phyloP scores from a whole-genome alignment of 2,797 vertebrate species.

The Hipposideros larvatus region DNA sequence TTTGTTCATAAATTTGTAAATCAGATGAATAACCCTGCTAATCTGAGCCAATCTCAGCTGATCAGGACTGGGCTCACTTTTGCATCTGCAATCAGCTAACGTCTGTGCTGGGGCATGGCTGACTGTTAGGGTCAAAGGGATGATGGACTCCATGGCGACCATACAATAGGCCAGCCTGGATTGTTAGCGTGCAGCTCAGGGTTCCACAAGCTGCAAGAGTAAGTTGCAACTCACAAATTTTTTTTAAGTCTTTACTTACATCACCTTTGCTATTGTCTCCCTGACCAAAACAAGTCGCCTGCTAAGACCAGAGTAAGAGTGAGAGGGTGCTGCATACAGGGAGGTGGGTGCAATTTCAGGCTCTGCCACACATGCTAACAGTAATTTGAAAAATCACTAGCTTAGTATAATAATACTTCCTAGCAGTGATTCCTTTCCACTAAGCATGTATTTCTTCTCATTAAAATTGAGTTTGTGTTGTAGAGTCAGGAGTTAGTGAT shows the following conservation, averaged over 20 bases:
- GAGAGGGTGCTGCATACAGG: background rate
- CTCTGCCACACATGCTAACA: background rate
- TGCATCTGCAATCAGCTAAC: background rate
- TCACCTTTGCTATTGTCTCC: background rate
- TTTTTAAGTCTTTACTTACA: background rate
- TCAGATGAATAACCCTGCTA: background rate
- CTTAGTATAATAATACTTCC: background rate
- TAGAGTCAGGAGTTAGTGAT: background rate
- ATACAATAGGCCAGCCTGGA: background rate
- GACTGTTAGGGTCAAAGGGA: background rate
- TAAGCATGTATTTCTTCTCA: background rate
- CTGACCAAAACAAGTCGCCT: background rate
- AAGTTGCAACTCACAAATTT: background rate
- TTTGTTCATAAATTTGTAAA: background rate
- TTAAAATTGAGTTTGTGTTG: slow-evolving; percentile 12
- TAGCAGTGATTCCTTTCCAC: background rate
- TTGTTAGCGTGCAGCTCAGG: background rate
- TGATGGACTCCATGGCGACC: background rate
- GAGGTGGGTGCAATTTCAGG: background rate
- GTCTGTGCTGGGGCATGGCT: background rate
- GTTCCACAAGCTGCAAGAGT: background rate
- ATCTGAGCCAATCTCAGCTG: background rate
- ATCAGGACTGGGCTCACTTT: background rate
- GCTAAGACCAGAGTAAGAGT: background rate
- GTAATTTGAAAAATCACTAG: background rate